These are phyloP conservation scores for Turritopsis rubra DNA, from an alignment of 30 jellyfish, hydroid and myxozoan species.

Conservation along the genomic window DNA sequence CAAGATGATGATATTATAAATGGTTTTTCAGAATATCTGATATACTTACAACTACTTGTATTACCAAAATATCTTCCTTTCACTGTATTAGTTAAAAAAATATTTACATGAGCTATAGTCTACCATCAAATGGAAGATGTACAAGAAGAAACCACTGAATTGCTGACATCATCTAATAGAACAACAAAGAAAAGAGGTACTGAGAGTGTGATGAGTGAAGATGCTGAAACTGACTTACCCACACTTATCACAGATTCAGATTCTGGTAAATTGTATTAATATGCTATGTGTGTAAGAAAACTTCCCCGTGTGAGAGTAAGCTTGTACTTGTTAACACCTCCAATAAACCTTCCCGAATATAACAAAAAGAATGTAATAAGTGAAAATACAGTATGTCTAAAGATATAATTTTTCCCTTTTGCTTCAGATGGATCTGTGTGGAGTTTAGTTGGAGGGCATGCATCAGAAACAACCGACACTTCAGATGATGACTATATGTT, in stretches of 20 bases:
- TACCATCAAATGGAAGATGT: not conserved
- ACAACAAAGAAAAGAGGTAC: not conserved
- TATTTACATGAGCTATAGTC: not conserved
- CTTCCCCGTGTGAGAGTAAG: no score
- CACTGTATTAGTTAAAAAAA: not conserved
- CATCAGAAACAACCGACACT: constrained; percentile 26
- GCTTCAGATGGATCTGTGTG: constrained; percentile 4
- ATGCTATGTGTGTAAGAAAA: no score
- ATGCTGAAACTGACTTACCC: not conserved
- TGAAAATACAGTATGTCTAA: no score
- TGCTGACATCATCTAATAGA: not conserved
- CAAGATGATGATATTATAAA: no score
- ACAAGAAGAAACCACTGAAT: not conserved
- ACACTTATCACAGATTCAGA: constrained; percentile 17
- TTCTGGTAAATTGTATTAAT: not conserved
- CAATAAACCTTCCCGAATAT: no score
- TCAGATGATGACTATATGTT: constrained; percentile 29
- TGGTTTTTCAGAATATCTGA: no score
- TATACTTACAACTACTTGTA: no score
- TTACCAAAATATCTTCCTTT: not conserved
- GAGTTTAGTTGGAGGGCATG: not conserved
- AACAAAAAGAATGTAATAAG: no score
- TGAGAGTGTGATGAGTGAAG: no score
- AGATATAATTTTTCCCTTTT: not conserved
- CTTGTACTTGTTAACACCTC: no score